Evolutionary conservation across 2,888 invertebrate genomes (phyloP), one percentile per base, ranked within the genome.

Genomic region (Morinoia aosen): DNA sequence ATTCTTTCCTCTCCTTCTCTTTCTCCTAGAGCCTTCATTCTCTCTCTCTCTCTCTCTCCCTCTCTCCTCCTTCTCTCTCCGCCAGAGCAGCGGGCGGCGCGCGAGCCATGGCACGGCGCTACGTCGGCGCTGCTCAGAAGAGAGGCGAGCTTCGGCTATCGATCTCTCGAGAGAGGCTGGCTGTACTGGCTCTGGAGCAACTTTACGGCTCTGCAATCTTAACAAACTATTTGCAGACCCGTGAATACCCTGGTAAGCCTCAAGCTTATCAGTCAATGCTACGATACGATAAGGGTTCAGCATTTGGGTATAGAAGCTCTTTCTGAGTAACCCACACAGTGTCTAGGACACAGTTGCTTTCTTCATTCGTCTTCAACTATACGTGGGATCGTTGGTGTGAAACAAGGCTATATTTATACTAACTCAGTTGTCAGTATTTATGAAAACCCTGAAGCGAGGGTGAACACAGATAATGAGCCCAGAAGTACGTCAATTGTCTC

Each of bases 171-270:
- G 76, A 76, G 76, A 76, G 76, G 76, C 25, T 19, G 19, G 76
- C 76, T 76, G 25, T 25, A 76, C 76, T 76, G 76, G 76, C 76
- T 33, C 25, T 76, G 25, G 76, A 76, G 76, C 25, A 76, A 76
- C 76, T 76, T 76, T 76, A 76, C 76, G 76, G 76, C 76, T 25
- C 76, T 76, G 76, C 76, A 76, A 76, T 76, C 76, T 76, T 33
- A 76, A 76, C 76, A 76, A 76, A 76, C 76, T 76, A 76, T 76
- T 76, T 76, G 76, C 76, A 8, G 33, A 76, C 25, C 76, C 76
- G 25, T 76, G 76, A 76, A 76, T 33, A 76, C 25, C 14, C 76
- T 33, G 25, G 76, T 76, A 33, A 76, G 76, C 76, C 25, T 76
- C 76, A 76, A 16, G 25, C 76, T 76, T 10, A 19, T 76, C 10